Evolutionary conservation across 2,888 invertebrate species (phyloP), one percentile per base, ranked within the genome.

Genomic region (Blomia tropicalis): DNA sequence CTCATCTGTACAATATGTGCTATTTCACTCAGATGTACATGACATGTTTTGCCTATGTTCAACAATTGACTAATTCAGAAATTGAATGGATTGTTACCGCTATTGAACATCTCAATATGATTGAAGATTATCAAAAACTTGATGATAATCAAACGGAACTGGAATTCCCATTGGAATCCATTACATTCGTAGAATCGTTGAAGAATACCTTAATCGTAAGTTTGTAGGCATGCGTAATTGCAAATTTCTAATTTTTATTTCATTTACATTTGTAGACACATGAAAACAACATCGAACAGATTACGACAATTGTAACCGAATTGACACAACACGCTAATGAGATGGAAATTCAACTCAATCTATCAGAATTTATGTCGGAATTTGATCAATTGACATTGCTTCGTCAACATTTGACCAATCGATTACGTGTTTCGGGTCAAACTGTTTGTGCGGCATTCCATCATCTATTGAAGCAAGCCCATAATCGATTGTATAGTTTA

Each of bases 101-200:
- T 19, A 14, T 22, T 14, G 56, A 56, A 56, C 56, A 56, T 56
- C 29, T 56, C 3, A 3, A 56, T 31, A 29, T 2, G 3, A 27
- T 56, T 56, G 56, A 56, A 2, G 56, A 56, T 36, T 56, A 56
- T 36, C n/a, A n/a, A n/a, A n/a, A n/a, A n/a, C 29, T 56, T 22
- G 3, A n/a, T 1, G 2, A 22, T 5, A 14, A 36, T 14, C 19
- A 31, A 22, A 11, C 17, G 19, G 11, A 4, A 19, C 19, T 19
- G 14, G 29, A 23, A 56, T 23, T 31, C 29, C 56, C 56, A 17
- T 11, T 56, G 2, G 56, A 56, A 22, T 29, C 56, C 11, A 19
- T 56, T n/a, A 36, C 29, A 19, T 56, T 56, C 11, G 29, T 56
- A 4, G 56, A 31, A n/a, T 27, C 25, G 14, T 2, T 56, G 3